Percentiles rank a stretch among this genome's conserved stretches.
phyloP scores from a whole-genome alignment of 2,113 vertebrate species.

The Acanthochromis polyacanthus region DNA sequence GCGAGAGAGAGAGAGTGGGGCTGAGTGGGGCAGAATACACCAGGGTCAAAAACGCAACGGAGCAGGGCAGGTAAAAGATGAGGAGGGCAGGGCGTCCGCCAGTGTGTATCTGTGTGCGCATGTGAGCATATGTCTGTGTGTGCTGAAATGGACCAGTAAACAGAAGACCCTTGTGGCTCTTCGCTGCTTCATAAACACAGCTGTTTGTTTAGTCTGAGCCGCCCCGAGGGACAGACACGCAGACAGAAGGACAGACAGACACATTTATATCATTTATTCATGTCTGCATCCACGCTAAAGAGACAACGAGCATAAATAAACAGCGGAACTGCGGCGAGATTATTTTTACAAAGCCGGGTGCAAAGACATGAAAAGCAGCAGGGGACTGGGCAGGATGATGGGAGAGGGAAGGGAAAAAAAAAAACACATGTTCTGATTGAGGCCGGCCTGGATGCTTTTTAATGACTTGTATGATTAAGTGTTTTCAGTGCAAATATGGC shows the following conservation, averaged over 20 bases:
- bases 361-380: constrained; percentile 24
- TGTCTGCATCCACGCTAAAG: constrained; percentile 66
- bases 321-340: constrained; percentile 52
- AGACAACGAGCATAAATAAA: constrained; percentile 67
- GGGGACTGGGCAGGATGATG: constrained; percentile 7
- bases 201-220: constrained; percentile 82
- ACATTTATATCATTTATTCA: constrained; percentile 78
- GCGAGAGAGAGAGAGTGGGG: constrained; percentile 26
- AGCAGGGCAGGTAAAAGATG: constrained; percentile 74
- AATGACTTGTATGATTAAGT: constrained; percentile 8
- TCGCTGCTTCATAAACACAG: constrained; percentile 77
- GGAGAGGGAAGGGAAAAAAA: not conserved
- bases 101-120: constrained; percentile 23
- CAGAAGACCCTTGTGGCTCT: constrained; percentile 78
- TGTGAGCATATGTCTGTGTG: constrained; percentile 29
- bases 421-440: not conserved
- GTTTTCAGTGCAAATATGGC: not conserved
- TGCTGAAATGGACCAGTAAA: constrained; percentile 76
- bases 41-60: constrained; percentile 58
- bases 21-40: constrained; percentile 42
- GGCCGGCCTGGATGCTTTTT: constrained; percentile 7
- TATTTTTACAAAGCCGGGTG: constrained; percentile 58
- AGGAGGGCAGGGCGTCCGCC: constrained; percentile 50
- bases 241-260: constrained; percentile 76
- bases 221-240: constrained; percentile 70